phyloP scores from a whole-genome alignment of 92 coral and sea anemone species.

The Chrysogorgia sp. region DNA sequence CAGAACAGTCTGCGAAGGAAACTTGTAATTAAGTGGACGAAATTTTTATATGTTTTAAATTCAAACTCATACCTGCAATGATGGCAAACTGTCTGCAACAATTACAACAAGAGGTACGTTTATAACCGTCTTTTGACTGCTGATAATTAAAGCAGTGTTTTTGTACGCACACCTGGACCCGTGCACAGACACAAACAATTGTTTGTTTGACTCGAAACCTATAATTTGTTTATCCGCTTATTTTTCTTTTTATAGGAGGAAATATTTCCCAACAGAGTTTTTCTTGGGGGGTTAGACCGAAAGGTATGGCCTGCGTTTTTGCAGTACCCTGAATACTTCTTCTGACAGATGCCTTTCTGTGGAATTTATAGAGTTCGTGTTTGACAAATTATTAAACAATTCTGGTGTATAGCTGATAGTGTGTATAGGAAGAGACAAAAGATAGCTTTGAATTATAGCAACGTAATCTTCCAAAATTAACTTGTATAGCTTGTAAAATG shows the following conservation, averaged over 20 bases:
- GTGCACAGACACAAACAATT: not conserved
- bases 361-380: too few relatives aligned
- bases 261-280: slow-evolving; percentile 71
- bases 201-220: not conserved
- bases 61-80: slow-evolving; percentile 23
- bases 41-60: slow-evolving; percentile 33
- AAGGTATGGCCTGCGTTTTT: slow-evolving; percentile 63
- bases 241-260: slow-evolving; percentile 46
- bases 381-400: not conserved
- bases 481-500: too few relatives aligned
- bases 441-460: too few relatives aligned
- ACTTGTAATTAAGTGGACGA: slow-evolving; percentile 4
- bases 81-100: slow-evolving; percentile 41
- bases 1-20: not conserved
- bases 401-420: not conserved
- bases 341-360: too few relatives aligned
- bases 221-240: not conserved
- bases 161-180: too few relatives aligned
- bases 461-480: too few relatives aligned
- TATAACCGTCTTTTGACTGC: too few relatives aligned
- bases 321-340: not conserved
- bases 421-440: too few relatives aligned
- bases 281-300: slow-evolving; percentile 82
- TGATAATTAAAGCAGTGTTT: not conserved
- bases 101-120: slow-evolving; percentile 36